Percentiles rank a stretch among this genome's conserved stretches.
phyloP scores from a whole-genome alignment of 2,797 vertebrate species.

The Triplophysa bombifrons region DNA sequence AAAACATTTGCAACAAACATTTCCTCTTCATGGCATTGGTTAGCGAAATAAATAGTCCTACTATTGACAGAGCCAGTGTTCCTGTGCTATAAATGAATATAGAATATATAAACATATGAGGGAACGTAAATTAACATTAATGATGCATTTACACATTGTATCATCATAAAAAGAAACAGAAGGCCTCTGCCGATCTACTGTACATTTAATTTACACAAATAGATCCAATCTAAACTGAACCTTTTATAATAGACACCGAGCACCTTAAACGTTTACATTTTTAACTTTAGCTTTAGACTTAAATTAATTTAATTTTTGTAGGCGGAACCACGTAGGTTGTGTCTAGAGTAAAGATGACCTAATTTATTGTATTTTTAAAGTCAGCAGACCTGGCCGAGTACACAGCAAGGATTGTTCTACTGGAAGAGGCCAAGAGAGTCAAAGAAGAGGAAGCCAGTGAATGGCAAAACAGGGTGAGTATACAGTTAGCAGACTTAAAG shows the following conservation, averaged over 20 bases:
- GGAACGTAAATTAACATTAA: background rate
- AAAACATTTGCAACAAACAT: too few relatives aligned
- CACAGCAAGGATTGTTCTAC: constrained; percentile 83
- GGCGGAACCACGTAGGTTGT: background rate
- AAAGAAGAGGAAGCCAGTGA: constrained; percentile 92
- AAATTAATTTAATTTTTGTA: background rate
- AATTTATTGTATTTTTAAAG: constrained; percentile 65
- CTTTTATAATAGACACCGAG: background rate
- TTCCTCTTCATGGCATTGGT: too few relatives aligned
- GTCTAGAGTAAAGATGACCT: background rate
- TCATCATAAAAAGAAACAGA: background rate
- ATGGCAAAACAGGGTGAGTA: constrained; percentile 91
- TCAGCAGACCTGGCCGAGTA: constrained; percentile 90
- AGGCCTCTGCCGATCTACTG: too few relatives aligned
- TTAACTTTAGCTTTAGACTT: background rate
- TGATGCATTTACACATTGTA: background rate
- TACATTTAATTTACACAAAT: too few relatives aligned
- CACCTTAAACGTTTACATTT: background rate
- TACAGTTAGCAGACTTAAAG: too few relatives aligned
- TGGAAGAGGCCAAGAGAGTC: constrained; percentile 86
- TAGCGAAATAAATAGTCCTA: background rate
- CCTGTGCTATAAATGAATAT: background rate
- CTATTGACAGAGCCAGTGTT: background rate
- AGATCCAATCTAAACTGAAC: background rate
- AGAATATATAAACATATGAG: background rate